Evolutionary conservation across 2,888 invertebrate genomes (phyloP), one percentile per base, ranked within the genome.

Genomic region (Hypselothyrea guttata): DNA sequence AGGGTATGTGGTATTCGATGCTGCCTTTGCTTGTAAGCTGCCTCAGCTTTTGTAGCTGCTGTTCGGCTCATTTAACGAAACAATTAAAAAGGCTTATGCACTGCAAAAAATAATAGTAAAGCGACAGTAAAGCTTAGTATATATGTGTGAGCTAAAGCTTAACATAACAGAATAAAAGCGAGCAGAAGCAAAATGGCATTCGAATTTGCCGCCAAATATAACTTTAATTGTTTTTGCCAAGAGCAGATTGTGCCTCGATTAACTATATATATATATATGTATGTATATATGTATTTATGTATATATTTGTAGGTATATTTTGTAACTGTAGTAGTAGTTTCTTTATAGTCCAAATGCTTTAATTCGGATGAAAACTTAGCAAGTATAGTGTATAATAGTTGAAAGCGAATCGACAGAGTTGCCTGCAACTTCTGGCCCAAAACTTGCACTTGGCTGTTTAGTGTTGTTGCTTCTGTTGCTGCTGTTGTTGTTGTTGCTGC

Each of bases 41-140:
- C 1, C 22, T 0, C 1, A 7, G 5, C 8, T 16, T 48, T 27
- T 52, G 35, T 53, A 54, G 48, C 45, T 51, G 53, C 46, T 54
- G 51, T 31, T 68, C 35, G 68, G 65, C 71, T 82, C 84, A 82
- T 78, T 78, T 75, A 84, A 84, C 71, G 78, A 78, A 78, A 84
- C 82, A 78, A 84, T 78, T 78, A 78, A 78, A 78, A 66, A 55
- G 82, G 78, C 78, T 78, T 84, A 82, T 71, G 77, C 82, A 76
- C 77, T 67, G 74, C 47, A 57, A 66, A 75, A 69, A 38, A 38
- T 74, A 79, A 83, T 74, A 84, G 66, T 76, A 76, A 84, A 60
- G 66, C 84, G 61, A 58, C 82, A 64, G 16, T 76, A 48, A 53
- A 18, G 18, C 3, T n/a, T 7, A 9, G 15, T n/a, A 30, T 0